Evolutionary conservation across 2,113 vertebrate species (phyloP), one percentile per base, ranked within the genome.

Genomic region (Edolisoma coerulescens): DNA sequence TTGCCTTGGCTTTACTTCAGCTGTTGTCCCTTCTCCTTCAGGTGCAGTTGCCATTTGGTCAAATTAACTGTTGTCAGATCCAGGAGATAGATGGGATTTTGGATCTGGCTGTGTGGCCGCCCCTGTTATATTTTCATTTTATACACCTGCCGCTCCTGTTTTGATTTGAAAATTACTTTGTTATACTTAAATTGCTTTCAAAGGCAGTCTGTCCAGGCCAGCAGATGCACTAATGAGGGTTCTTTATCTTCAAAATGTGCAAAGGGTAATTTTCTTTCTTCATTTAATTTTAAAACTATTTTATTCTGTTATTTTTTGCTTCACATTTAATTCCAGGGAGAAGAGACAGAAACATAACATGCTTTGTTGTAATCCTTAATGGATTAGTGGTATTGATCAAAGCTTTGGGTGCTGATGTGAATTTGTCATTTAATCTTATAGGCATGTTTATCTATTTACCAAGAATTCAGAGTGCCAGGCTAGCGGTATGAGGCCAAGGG

Each of bases 381-480:
- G 89, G 94, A 95, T 97, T 96, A 80, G 73, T 73, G 49, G 56
- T 95, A 97, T 95, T 93, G 96, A 97, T 93, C 91, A 92, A 82
- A 90, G 76, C 82, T 96, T 90, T 89, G 67, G 84, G 74, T 94
- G 50, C 78, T 94, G 92, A 96, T 97, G 88, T 74, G 80, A 97
- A 87, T 96, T 96, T 92, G 94, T 81, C 87, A 93, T 94, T 93
- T 95, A 96, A 97, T 92, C 93, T 94, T 91, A 92, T 37, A 94
- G 95, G 84, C 93, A 79, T 95, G 95, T 96, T 97, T 97, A 94
- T 97, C 93, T 96, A 63, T 96, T 97, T 97, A 97, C 91, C 93
- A 76, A 90, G 84, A 96, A 96, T 91, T 93, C 83, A 87, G 93
- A 96, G 54, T 57, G 70, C 54, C 81, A 93, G 45, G 67, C 54